Conservation (phyloP, 1,140 invertebrate genomes). For the Asbolus verrucosus region DNA sequence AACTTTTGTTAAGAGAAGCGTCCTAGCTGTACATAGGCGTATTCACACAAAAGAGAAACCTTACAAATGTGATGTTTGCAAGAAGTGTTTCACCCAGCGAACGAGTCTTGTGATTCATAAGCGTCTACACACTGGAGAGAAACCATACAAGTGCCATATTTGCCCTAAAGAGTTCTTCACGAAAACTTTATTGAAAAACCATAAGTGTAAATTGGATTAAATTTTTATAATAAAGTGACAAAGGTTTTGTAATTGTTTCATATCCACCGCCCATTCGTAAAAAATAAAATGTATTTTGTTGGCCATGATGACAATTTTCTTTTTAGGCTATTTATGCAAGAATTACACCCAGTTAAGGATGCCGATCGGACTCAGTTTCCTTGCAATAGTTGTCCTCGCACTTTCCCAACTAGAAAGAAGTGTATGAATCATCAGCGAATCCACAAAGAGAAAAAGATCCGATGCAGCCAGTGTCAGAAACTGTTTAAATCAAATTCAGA, state of each 20-base stretch:
- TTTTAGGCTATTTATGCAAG: too few species aligned
- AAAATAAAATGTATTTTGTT: conserved; percentile 19
- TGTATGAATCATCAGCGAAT: too few species aligned
- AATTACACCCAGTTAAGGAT: too few species aligned
- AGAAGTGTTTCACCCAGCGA: conserved; percentile 83
- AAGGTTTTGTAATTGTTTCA: too few species aligned
- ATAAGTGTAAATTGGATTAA: conserved; percentile 12
- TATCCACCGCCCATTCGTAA: background rate
- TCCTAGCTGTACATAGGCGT: conserved; percentile 57
- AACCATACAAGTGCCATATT: conserved; percentile 39
- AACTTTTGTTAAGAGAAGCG: conserved; percentile 22
- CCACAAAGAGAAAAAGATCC: too few species aligned
- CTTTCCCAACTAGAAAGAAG: too few species aligned
- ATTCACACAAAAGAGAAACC: conserved; percentile 66
- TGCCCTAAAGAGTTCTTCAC: conserved; percentile 37
- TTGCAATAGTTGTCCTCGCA: too few species aligned
- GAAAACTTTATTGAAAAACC: conserved; percentile 11
- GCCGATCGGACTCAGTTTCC: too few species aligned
- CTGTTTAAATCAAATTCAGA: too few species aligned
- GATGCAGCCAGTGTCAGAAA: too few species aligned
- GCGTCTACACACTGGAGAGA: conserved; percentile 40
- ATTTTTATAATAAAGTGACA: background rate
- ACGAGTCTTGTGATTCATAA: conserved; percentile 38
- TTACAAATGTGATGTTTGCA: conserved; percentile 66
- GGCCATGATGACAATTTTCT: too few species aligned